These are phyloP conservation scores for Akabosia matsudoensis DNA, from an alignment of 1,140 invertebrate species.

Conservation along the genomic window DNA sequence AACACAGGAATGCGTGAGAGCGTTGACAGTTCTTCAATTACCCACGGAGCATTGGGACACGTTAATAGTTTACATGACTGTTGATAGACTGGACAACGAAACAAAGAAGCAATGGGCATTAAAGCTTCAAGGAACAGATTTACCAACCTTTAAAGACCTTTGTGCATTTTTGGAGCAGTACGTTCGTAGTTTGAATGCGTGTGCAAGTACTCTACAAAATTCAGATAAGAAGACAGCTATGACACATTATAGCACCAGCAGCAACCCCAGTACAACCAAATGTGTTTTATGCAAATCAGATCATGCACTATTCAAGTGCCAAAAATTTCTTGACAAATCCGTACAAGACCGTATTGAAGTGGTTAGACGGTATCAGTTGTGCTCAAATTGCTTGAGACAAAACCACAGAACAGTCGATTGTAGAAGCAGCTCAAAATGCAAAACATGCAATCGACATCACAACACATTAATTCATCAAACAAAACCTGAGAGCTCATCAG, in stretches of 20 bases:
- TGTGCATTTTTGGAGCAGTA: slow-evolving; percentile 13
- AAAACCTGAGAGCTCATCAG: background rate
- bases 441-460: background rate
- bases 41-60: slow-evolving; percentile 17
- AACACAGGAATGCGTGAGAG: slow-evolving; percentile 22
- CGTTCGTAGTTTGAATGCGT: background rate
- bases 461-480: background rate
- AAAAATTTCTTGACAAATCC: background rate
- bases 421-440: background rate
- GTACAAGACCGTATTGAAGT: background rate
- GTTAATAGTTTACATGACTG: slow-evolving; percentile 24
- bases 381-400: background rate
- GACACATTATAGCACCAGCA: background rate
- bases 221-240: background rate
- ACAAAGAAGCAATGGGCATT: slow-evolving; percentile 12
- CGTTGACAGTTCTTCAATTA: slow-evolving; percentile 23
- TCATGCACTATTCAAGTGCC: slow-evolving; percentile 8
- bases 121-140: background rate
- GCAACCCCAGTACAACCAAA: background rate
- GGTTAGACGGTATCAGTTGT: background rate
- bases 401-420: background rate
- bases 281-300: background rate
- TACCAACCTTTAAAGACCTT: slow-evolving; percentile 4
- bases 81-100: slow-evolving; percentile 30
- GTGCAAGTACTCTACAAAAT: background rate